These are phyloP conservation scores for Eristalis tenax DNA, from an alignment of 2,888 invertebrate species.

Conservation along the genomic window DNA sequence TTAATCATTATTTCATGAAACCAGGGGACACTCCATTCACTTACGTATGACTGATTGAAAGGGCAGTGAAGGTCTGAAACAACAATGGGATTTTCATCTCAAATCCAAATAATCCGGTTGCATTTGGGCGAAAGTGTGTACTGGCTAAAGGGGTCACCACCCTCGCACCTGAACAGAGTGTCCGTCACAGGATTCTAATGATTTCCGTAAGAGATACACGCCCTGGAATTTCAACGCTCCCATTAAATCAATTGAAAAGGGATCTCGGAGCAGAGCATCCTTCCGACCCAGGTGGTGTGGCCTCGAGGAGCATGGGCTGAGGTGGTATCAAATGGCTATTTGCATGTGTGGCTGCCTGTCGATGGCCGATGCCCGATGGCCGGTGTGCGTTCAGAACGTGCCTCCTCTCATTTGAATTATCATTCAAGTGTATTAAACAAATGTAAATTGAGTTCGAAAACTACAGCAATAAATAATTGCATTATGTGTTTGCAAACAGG, in stretches of 20 bases:
- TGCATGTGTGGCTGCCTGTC: neutral
- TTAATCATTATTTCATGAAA: too few relatives aligned
- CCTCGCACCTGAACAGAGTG: neutral
- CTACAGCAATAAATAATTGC: conserved; percentile 70
- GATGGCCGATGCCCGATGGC: neutral
- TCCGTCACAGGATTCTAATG: conserved; percentile 27
- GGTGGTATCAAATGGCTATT: neutral
- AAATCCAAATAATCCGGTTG: conserved; percentile 6
- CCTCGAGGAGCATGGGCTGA: neutral
- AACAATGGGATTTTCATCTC: neutral
- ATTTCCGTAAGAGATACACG: conserved; percentile 43
- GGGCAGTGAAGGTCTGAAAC: too few relatives aligned
- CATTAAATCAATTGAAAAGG: conserved; percentile 63
- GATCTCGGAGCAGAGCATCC: conserved; percentile 24
- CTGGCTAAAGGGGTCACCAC: neutral
- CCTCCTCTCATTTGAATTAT: conserved; percentile 28
- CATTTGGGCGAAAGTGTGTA: neutral
- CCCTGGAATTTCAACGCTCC: conserved; percentile 17
- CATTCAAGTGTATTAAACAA: conserved; percentile 64
- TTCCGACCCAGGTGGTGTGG: conserved; percentile 5
- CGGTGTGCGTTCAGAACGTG: neutral
- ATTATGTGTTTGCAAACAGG: conserved; percentile 70
- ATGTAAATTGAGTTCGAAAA: conserved; percentile 68
- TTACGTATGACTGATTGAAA: too few relatives aligned
- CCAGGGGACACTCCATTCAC: too few relatives aligned